These are phyloP conservation scores for Channallabes apus DNA, from an alignment of 2,797 vertebrate genomes.

Conservation along the genomic window DNA sequence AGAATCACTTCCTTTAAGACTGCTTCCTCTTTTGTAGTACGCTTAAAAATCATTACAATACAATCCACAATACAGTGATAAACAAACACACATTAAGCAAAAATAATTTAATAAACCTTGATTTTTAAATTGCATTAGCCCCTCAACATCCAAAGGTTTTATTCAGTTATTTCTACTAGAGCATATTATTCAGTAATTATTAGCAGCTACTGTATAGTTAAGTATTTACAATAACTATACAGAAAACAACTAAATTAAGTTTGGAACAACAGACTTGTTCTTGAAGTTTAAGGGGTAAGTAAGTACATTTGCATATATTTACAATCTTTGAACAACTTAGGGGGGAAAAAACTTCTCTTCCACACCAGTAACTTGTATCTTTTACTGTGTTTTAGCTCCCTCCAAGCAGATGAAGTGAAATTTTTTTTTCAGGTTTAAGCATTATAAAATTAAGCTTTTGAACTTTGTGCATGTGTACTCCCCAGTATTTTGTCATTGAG, in stretches of 20 bases:
- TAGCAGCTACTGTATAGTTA: not conserved
- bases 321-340: no score
- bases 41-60: not conserved
- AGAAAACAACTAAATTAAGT: not conserved
- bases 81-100: not conserved
- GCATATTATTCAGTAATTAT: not conserved
- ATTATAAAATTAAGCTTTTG: not conserved
- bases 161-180: not conserved
- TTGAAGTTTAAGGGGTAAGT: not conserved
- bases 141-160: not conserved
- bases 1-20: not conserved
- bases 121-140: not conserved
- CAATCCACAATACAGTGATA: not conserved
- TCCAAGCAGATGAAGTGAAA: not conserved
- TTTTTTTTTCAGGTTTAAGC: not conserved
- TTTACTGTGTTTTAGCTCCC: constrained; percentile 10
- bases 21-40: not conserved
- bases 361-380: not conserved
- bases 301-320: not conserved
- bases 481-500: not conserved
- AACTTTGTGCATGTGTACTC: not conserved
- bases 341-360: not conserved
- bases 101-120: not conserved
- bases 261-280: not conserved
- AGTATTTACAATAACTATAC: not conserved